Evolutionary conservation across 2,888 invertebrate genomes (phyloP), one percentile per base, ranked within the genome.

Genomic region (Drosophila fulvimacula): DNA sequence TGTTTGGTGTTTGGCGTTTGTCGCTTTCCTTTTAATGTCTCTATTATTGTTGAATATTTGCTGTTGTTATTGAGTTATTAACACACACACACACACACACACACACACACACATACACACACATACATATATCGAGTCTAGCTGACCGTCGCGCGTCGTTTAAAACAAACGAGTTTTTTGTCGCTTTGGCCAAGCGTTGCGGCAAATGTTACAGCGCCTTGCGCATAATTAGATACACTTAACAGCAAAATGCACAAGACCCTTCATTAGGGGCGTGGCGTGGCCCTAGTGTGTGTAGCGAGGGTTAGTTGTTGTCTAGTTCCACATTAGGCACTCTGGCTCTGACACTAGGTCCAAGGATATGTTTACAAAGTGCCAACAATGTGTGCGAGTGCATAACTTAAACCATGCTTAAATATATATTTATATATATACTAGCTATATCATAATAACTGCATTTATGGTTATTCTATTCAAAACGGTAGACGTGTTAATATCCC

Each of bases 221-320:
- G 68, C 83, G 73, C 85, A 83, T 85, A 88, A 83, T 85, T 83
- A 83, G 88, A 73, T 88, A 82, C 85, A 85, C 82, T 83, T 88
- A 84, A 62, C 85, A 69, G 62, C 82, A 73, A 79, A 71, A 65
- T 71, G 76, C 73, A 64, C 64, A 60, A 64, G 81, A 68, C 84
- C 79, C 64, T 73, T 82, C 69, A 82, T 82, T 87, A 82, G 70
- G 79, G 85, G 80, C 82, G 85, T 80, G 85, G 80, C 82, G 85
- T 80, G 66, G 76, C 67, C 68, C 64, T 51, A 64, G 72, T 81
- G 36, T n/a, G 36, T 38, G 21, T 15, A 38, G 10, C 52, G 27
- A 52, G 52, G 36, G 52, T 52, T 38, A 38, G 38, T n/a, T 17
- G n/a, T 6, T 52, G 21, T 38, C 52, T 52, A 52, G 52, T 21